phyloP scores from a whole-genome alignment of 2,888 invertebrate species.

The Scotopteryx bipunctaria region DNA sequence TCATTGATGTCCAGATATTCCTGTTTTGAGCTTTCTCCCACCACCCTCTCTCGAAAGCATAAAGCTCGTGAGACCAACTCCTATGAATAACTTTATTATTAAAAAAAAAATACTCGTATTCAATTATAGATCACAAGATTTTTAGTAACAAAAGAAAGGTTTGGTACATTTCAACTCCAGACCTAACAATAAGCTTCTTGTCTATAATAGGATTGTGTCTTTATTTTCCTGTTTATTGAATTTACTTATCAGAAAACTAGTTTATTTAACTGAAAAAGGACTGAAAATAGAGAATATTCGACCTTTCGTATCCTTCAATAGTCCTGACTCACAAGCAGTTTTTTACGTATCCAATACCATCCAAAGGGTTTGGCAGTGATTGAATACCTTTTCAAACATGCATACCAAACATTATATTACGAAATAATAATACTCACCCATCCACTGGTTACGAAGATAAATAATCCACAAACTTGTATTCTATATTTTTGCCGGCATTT shows the following conservation, averaged over 20 bases:
- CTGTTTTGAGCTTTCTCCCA: too few relatives aligned
- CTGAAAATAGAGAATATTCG: conserved; percentile 5
- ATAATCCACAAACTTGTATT: conserved; percentile 5
- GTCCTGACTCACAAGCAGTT: conserved; percentile 17
- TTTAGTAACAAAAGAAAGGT: too few relatives aligned
- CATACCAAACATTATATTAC: conserved; percentile 24
- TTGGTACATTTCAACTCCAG: too few relatives aligned
- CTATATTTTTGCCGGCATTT: not conserved
- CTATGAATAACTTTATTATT: too few relatives aligned
- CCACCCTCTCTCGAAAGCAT: too few relatives aligned
- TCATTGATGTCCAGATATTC: too few relatives aligned
- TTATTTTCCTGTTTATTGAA: not conserved
- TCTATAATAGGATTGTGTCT: too few relatives aligned
- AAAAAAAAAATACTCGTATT: too few relatives aligned
- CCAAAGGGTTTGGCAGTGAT: conserved; percentile 30
- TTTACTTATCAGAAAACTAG: not conserved
- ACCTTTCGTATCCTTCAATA: conserved; percentile 19
- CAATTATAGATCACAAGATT: too few relatives aligned
- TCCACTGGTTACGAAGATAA: conserved; percentile 15
- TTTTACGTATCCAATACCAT: conserved; percentile 26
- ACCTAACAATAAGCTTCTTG: too few relatives aligned
- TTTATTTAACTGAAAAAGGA: conserved; percentile 9
- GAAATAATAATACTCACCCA: conserved; percentile 19
- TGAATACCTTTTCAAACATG: conserved; percentile 28
- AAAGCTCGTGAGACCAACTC: too few relatives aligned